Evolutionary conservation across 2,888 invertebrate species (phyloP), one percentile per base, ranked within the genome.

Genomic region (Epistrophella euchroma): DNA sequence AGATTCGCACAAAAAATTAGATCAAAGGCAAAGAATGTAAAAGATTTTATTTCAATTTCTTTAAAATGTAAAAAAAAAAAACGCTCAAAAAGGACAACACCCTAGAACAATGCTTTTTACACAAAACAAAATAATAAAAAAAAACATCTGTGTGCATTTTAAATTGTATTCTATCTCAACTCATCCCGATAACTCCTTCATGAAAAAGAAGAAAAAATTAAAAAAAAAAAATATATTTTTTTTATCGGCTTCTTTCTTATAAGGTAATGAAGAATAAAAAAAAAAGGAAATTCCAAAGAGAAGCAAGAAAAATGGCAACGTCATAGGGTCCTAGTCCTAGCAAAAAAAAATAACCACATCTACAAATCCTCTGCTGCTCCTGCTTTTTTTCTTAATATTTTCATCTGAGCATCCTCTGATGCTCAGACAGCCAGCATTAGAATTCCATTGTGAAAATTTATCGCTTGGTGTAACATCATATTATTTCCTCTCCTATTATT

Each of bases 401-500:
- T 72, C 75, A 73, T 62, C 52, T 52, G 35, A 40, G 66, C 60
- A 75, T 72, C 80, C 75, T 72, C 55, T 22, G n/a, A n/a, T n/a
- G 37, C 60, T 40, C 22, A 28, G 28, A 52, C 60, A 40, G 37
- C 58, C 58, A 76, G 76, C 62, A 73, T 85, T 74, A 86, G 82
- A 71, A 82, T 82, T 82, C 77, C 82, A 86, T 86, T 86, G 86
- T 82, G 73, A 71, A 86, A 86, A 86, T 86, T 86, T 86, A 86
- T 86, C 86, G 86, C 86, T 82, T 77, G 71, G 73, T 82, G 71
- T 82, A 82, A 74, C 86, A 86, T 86, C 82, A 82, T 78, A 86
- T 82, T 86, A 82, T 86, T 86, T 81, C 77, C 86, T 82, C 70
- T 84, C 74, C 66, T 74, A 70, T 70, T 77, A 78, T 78, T 74